phyloP scores from a whole-genome alignment of 2,113 vertebrate species.

The Sisor rabdophorus region DNA sequence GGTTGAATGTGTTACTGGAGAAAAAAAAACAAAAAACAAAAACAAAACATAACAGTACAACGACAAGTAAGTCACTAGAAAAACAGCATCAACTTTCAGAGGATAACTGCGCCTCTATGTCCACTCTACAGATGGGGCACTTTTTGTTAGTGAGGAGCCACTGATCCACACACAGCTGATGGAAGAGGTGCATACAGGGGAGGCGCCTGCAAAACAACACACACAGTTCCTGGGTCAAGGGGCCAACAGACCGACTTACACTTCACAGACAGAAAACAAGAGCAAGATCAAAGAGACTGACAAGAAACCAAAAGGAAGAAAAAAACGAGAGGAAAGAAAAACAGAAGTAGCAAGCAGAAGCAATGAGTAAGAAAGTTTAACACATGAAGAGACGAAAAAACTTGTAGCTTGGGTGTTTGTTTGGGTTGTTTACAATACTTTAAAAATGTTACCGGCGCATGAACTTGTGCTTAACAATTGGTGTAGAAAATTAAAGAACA shows the following conservation, averaged over 20 bases:
- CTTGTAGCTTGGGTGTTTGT: too few species aligned
- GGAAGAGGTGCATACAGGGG: conserved; percentile 99
- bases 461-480: too few species aligned
- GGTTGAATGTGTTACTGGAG: conserved; percentile 98
- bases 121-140: conserved; percentile 99
- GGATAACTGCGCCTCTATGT: conserved; percentile 98
- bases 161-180: conserved; percentile 98
- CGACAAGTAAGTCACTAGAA: conserved; percentile 69
- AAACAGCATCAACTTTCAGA: conserved; percentile 96
- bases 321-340: not conserved
- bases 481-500: too few species aligned
- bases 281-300: not conserved
- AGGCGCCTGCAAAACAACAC: conserved; percentile 77
- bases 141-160: conserved; percentile 99
- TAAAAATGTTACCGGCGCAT: too few species aligned
- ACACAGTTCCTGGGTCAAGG: conserved; percentile 27
- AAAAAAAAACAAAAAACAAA: conserved; percentile 57
- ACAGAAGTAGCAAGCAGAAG: not conserved
- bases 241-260: not conserved
- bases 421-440: too few species aligned
- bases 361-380: too few species aligned
- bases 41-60: conserved; percentile 27
- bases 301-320: not conserved
- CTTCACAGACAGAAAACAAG: not conserved
- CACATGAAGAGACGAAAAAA: too few species aligned